These are phyloP conservation scores for Edolisoma coerulescens DNA, from an alignment of 2,113 vertebrate genomes.

Conservation along the genomic window DNA sequence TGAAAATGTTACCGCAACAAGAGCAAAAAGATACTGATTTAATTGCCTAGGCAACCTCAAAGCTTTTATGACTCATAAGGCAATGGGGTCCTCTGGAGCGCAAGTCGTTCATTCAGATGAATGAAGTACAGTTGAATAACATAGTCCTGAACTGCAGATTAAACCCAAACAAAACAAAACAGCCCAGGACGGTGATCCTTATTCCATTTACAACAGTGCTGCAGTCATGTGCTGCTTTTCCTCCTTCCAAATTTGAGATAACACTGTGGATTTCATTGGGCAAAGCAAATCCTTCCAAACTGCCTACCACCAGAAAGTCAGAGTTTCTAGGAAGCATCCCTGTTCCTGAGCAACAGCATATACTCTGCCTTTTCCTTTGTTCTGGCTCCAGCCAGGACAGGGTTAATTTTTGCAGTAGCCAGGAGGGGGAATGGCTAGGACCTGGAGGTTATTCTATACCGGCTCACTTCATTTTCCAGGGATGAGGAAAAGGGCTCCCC, in stretches of 20 bases:
- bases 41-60: slow-evolving; percentile 34
- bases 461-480: not conserved
- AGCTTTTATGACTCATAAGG: not conserved
- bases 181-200: not conserved
- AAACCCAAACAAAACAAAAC: not conserved
- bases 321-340: not conserved
- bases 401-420: not conserved
- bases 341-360: not conserved
- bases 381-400: not conserved
- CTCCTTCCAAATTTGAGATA: not conserved
- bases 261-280: not conserved
- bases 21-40: not conserved
- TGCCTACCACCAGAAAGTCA: not conserved
- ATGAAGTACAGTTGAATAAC: not conserved
- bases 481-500: not conserved
- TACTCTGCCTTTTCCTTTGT: not conserved
- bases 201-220: not conserved
- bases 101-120: not conserved
- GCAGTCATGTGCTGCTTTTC: not conserved
- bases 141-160: not conserved
- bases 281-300: not conserved
- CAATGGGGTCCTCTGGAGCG: not conserved
- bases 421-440: not conserved
- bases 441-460: not conserved
- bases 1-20: slow-evolving; percentile 17